Base-by-base conservation (phyloP, 2,113 vertebrate species). In the Anolis carolinensis region DNA sequence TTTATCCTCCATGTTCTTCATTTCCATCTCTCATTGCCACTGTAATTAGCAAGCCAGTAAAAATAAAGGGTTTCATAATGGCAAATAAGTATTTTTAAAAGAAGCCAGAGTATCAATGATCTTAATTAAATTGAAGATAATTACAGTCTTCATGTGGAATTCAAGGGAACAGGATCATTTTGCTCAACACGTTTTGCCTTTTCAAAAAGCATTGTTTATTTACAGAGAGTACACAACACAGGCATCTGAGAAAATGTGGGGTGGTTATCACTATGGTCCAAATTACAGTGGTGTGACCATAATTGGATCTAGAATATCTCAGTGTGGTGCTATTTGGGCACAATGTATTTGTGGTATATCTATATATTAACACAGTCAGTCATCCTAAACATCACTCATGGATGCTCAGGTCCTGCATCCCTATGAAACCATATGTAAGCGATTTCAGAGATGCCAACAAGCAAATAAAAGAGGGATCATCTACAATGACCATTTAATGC, bases 61-160 rank as follows among this genome's bases (percentile, higher is more conserved):
- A 86, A 81, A 81, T 79, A 82, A 86, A 48, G n/a, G 59, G 25
- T 32, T 77, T 0, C 67, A 32, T 18, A 65, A 50, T 1, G 52
- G 20, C 71, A 68, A 88, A 50, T 83, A 75, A 84, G 68, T 79
- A 65, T 84, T 86, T 86, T 81, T 86, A 81, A 75, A 74, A 55
- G 44, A 67, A 65, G 79, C n/a, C 36, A 71, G 85, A 52, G 67
- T 75, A 81, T 81, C 79, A 67, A 67, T 55, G 59, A 75, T 86
- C 79, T 52, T 65, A 76, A 52, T 75, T 81, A 75, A 81, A 50
- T 25, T 27, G 32, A 75, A 68, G 71, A 75, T 81, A 81, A 86
- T 86, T 86, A 74, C 74, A 52, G 23, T 30, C 59, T 67, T 65
- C 71, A 63, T n/a, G 21, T 30, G 52, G 59, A 81, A 48, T 81